Conservation (phyloP, 2,797 vertebrate genomes). For the Florisuga fusca region DNA sequence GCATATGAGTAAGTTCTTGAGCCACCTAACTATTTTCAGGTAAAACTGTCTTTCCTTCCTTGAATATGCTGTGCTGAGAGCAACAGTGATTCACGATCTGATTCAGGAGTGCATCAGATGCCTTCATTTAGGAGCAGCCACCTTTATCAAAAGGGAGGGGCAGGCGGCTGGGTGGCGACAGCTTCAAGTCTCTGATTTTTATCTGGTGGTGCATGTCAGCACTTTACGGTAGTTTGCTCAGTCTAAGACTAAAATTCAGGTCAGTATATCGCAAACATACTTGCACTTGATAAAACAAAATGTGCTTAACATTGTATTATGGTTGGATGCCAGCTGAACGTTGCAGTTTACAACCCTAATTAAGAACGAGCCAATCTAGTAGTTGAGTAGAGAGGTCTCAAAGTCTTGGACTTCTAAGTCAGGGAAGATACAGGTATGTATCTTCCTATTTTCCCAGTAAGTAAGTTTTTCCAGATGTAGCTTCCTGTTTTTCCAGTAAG, state of each 20-base stretch:
- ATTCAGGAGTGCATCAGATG: slow-evolving; percentile 30
- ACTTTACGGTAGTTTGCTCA: neutral
- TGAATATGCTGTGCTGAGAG: neutral
- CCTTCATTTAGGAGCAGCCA: neutral
- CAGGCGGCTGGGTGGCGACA: neutral
- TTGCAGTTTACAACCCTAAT: neutral
- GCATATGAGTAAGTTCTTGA: neutral
- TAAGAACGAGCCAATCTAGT: neutral
- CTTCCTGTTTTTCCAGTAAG: neutral
- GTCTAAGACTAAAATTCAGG: neutral
- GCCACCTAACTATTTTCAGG: slow-evolving; percentile 23
- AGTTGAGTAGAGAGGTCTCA: neutral
- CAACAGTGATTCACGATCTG: slow-evolving; percentile 42
- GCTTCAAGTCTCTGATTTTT: slow-evolving; percentile 35
- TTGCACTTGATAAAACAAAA: rapidly evolving
- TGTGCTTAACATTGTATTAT: neutral
- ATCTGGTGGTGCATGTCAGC: slow-evolving; percentile 5
- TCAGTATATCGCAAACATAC: neutral
- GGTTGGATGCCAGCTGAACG: neutral
- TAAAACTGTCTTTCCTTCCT: neutral
- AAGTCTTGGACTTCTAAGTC: neutral
- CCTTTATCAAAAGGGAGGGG: slow-evolving; percentile 30
- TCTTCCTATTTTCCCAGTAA: neutral
- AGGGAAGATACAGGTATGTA: neutral
- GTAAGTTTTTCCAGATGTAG: no score